These are phyloP conservation scores for Gobionotothen gibberifrons DNA, from an alignment of 2,797 vertebrate species.

Conservation along the genomic window DNA sequence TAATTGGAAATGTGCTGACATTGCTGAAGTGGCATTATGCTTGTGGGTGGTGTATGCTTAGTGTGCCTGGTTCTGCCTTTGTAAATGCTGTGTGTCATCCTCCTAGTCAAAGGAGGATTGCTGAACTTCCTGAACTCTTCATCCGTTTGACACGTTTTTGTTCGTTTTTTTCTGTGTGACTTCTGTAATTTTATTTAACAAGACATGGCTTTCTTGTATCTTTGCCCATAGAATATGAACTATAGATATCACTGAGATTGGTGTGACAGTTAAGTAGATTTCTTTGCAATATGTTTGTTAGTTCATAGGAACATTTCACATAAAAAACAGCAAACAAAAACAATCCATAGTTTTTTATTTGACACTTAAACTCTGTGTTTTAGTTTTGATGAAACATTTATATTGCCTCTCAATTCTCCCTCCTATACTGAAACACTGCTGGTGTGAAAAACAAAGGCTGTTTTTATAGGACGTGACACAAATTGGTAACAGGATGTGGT, in stretches of 20 bases:
- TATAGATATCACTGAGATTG: background rate
- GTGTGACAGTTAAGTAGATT: background rate
- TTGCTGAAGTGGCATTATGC: background rate
- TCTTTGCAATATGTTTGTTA: background rate
- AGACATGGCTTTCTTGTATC: background rate
- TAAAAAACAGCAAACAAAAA: conserved; percentile 1
- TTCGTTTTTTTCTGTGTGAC: conserved; percentile 37
- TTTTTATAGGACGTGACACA: conserved; percentile 66
- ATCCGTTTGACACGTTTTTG: conserved; percentile 46
- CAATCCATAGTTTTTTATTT: background rate
- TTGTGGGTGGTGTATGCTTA: conserved; percentile 28
- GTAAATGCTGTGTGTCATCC: conserved; percentile 36
- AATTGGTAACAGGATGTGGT: conserved; percentile 89
- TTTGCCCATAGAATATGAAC: background rate
- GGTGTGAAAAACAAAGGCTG: conserved; percentile 70
- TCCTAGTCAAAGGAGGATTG: conserved; percentile 45
- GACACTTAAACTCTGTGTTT: background rate
- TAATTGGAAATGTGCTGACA: conserved; percentile 21
- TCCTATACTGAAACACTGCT: conserved; percentile 27
- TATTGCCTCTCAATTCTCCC: conserved; percentile 23
- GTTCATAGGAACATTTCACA: background rate
- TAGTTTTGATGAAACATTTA: conserved; percentile 22
- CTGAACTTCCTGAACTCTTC: conserved; percentile 74
- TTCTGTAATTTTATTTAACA: conserved; percentile 41
- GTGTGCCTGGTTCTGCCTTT: conserved; percentile 22